phyloP scores from a whole-genome alignment of 2,113 vertebrate genomes.

The Acrocephalus arundinaceus region DNA sequence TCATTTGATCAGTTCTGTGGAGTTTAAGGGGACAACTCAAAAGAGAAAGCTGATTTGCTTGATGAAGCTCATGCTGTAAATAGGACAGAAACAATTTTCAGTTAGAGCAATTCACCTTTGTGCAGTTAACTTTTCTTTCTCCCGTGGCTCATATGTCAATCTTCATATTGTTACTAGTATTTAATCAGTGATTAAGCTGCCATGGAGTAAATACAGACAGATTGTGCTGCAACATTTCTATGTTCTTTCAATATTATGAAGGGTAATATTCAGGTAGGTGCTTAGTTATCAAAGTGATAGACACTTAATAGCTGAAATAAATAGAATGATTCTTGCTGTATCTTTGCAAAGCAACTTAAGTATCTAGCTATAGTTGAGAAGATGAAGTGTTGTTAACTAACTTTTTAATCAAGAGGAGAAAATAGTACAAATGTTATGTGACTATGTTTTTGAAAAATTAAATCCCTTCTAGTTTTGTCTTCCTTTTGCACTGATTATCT shows the following conservation, averaged over 20 bases:
- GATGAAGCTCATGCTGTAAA: neutral
- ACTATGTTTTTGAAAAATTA: neutral
- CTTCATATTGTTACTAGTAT: constrained; percentile 21
- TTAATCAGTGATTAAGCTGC: constrained; percentile 49
- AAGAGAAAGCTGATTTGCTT: neutral
- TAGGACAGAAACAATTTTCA: neutral
- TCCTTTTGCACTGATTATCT: neutral
- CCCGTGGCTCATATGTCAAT: neutral
- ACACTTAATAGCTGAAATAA: constrained; percentile 60
- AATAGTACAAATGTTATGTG: neutral
- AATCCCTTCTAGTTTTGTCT: neutral
- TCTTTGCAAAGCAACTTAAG: neutral
- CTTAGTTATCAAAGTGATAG: constrained; percentile 64
- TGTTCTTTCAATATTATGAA: constrained; percentile 55
- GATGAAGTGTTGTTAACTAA: neutral
- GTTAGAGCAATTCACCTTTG: constrained; percentile 10
- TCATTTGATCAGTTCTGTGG: neutral
- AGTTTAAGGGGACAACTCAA: neutral
- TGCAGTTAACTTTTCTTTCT: constrained; percentile 7
- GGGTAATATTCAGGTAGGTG: constrained; percentile 34
- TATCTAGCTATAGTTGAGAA: neutral
- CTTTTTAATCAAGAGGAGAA: neutral
- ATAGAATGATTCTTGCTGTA: constrained; percentile 28
- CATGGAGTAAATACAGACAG: constrained; percentile 37
- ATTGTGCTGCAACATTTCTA: constrained; percentile 22